Base-by-base conservation (phyloP, 2,797 vertebrate genomes). In the Gadopsis bispinosus region DNA sequence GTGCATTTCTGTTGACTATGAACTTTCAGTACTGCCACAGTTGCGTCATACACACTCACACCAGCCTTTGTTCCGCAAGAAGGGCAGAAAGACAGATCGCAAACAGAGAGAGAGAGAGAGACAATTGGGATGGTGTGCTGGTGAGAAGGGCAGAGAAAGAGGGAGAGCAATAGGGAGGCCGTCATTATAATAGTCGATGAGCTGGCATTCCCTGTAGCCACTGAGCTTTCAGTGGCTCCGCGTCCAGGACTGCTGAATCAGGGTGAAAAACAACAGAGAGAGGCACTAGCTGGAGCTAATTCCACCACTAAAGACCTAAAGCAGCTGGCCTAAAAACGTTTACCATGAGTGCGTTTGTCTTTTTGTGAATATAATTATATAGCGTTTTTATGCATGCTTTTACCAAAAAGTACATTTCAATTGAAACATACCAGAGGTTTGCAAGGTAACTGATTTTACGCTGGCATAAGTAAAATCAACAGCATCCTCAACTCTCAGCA, bases 101-200 rank as follows among this genome's bases (percentile, higher is more conserved):
- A 80, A 85, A 87, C 56, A 80, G 59, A 76, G 20, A 78, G 63
- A 64, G 56, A 39, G 43, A 43, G 73, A 55, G 72, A 80, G 68
- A 88, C 77, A 91, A 83, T 83, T 77, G 85, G 82, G 69, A 72
- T 75, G 69, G 59, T 79, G 66, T 61, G 63, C 66, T 85, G 75
- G 77, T 66, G 63, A 88, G 87, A 80, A 85, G 78, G 75, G 84
- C 75, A 85, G 80, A 75, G 80, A 84, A 81, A 84, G 79, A 47
- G 10, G 47, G 73, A 75, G 87, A 75, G 85, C 81, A 83, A 77
- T 39, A 72, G 88, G 69, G 84, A 90, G 87, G 81, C 69, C 77
- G 75, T 87, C 90, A 93, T 94, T 92, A 91, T 94, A 87, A 94
- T 93, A 95, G 93, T 94, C 91, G 94, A 95, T 96, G 95, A 96